A percentile compares a stretch with the other conserved stretches of the same genome.
Evolutionary conservation across 2,113 vertebrate genomes (phyloP).

Genomic region (Sinocyclocheilus anophthalmus): DNA sequence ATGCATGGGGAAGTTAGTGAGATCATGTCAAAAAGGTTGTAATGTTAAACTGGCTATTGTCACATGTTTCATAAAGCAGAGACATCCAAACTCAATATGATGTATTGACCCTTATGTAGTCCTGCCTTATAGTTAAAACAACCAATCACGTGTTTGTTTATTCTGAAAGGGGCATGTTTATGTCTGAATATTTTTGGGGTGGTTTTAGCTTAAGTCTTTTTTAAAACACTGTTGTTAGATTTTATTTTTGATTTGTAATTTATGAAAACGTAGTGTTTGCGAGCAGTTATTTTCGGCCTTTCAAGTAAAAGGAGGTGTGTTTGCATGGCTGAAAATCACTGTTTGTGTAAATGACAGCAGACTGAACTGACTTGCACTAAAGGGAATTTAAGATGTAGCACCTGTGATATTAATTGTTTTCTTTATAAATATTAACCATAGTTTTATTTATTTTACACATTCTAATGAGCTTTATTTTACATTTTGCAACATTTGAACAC

Average conservation of each 20-base stretch:
- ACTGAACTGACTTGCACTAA: neutral
- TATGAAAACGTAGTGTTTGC: neutral
- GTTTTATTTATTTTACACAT: neutral
- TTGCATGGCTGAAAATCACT: neutral
- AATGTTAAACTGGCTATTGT: neutral
- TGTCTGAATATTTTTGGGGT: neutral
- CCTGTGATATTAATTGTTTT: neutral
- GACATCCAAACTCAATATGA: neutral
- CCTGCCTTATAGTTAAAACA: neutral
- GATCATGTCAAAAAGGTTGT: neutral
- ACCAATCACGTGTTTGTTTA: no score
- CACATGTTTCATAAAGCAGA: neutral
- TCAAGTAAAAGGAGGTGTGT: neutral
- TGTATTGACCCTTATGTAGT: neutral
- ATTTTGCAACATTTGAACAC: neutral
- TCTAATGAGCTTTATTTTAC: neutral
- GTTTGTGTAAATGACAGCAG: neutral
- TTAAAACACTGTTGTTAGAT: neutral
- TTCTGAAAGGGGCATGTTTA: no score
- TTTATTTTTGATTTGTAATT: neutral
- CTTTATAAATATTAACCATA: neutral
- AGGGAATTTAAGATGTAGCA: neutral
- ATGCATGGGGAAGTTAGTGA: neutral
- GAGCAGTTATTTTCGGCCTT: neutral
- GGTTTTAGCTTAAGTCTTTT: neutral